Percentiles rank a stretch among this genome's conserved stretches.
Evolutionary conservation across 2,113 vertebrate species (phyloP).

Genomic region (Mormyrus iriodes): DNA sequence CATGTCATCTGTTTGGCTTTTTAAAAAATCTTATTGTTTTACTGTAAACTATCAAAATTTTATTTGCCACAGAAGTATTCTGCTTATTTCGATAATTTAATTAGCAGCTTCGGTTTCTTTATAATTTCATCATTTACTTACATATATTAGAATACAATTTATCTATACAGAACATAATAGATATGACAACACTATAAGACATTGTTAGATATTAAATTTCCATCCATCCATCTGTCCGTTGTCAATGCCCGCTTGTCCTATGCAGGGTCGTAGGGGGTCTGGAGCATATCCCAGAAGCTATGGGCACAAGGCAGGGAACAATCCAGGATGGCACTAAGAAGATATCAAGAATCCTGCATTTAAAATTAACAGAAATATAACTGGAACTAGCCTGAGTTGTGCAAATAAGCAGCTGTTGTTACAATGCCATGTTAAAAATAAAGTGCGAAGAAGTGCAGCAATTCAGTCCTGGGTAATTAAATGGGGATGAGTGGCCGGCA

Average conservation of each 20-base stretch:
- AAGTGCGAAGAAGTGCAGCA: background rate
- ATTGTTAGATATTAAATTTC: background rate
- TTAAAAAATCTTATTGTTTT: background rate
- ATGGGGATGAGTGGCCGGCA: slow-evolving; percentile 37
- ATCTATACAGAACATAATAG: background rate
- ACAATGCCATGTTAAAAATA: background rate
- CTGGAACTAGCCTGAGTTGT: background rate
- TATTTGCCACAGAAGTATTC: background rate
- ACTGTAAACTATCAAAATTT: background rate
- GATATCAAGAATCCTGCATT: background rate
- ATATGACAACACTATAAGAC: background rate
- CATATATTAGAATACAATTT: background rate
- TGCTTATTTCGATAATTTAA: background rate
- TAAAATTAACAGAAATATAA: background rate
- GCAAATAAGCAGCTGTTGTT: background rate
- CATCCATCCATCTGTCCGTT: background rate
- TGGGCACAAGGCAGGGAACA: background rate
- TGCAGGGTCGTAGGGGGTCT: background rate
- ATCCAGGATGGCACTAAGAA: background rate
- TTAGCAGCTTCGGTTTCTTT: background rate
- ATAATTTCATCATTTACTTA: background rate
- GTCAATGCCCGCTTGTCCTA: background rate
- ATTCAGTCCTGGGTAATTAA: slow-evolving; percentile 32
- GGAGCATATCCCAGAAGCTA: background rate
- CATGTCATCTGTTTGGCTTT: background rate